Percentiles rank a stretch among this genome's conserved stretches.
phyloP scores from a whole-genome alignment of 2,888 invertebrate species.

The Carterocephalus palaemon region DNA sequence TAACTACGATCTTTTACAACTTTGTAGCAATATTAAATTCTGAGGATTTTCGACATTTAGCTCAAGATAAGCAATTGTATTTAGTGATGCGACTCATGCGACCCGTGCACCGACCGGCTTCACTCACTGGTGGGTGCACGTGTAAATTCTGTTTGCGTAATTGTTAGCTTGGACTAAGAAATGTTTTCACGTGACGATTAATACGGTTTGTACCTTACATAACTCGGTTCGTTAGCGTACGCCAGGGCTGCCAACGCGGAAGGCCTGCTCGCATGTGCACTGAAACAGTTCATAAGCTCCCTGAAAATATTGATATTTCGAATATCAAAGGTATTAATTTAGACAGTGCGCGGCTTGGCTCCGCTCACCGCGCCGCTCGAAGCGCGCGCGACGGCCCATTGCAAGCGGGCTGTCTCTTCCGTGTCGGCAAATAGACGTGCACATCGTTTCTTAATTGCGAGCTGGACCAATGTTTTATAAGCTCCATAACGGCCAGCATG shows the following conservation, averaged over 20 bases:
- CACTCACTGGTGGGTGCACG: too few species aligned
- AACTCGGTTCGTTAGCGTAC: conserved; percentile 56
- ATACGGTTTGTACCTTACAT: conserved; percentile 33
- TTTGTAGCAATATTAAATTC: too few species aligned
- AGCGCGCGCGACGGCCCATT: conserved; percentile 67
- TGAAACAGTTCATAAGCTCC: conserved; percentile 67
- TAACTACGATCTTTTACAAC: too few species aligned
- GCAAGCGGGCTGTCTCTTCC: conserved; percentile 74
- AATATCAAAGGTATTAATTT: conserved; percentile 77
- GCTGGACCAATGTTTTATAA: conserved; percentile 74
- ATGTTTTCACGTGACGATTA: conserved; percentile 6
- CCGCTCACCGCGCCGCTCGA: conserved; percentile 43
- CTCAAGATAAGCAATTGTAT: too few species aligned
- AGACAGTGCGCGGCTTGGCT: conserved; percentile 61
- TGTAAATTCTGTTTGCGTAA: too few species aligned
- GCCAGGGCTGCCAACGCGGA: conserved; percentile 66
- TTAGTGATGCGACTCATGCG: too few species aligned
- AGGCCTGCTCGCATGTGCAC: conserved; percentile 56
- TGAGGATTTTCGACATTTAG: too few species aligned
- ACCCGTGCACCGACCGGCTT: too few species aligned
- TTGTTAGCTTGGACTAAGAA: too few species aligned
- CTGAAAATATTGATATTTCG: conserved; percentile 74
- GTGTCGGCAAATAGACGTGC: conserved; percentile 75
- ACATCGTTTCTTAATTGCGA: conserved; percentile 76
- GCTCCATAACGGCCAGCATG: conserved; percentile 75